Percentiles rank a stretch among this genome's conserved stretches.
These are phyloP conservation scores for Andrena camellia DNA, from an alignment of 2,888 invertebrate species.

Conservation along the genomic window DNA sequence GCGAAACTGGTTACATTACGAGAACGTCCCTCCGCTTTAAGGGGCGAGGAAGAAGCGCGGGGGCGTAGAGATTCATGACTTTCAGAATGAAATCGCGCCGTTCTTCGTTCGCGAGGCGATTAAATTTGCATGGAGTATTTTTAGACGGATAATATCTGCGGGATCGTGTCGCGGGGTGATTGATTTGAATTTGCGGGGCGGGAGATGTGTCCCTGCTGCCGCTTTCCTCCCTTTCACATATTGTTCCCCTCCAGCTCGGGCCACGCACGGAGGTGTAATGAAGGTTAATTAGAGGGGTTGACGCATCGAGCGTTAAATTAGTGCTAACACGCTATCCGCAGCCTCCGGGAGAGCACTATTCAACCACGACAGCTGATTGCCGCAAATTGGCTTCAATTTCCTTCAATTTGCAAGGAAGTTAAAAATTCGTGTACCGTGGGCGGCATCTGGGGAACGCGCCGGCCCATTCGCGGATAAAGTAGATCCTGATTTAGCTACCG, in stretches of 20 bases:
- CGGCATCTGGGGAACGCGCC: constrained; percentile 64
- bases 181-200: constrained; percentile 2
- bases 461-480: constrained; percentile 35
- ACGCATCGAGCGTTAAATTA: constrained; percentile 72
- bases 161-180: not conserved
- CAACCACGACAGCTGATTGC: constrained; percentile 71
- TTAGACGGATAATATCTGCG: not conserved
- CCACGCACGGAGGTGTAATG: constrained; percentile 64
- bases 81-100: not conserved
- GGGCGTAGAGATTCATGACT: constrained; percentile 12
- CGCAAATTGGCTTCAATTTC: constrained; percentile 79
- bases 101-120: not conserved
- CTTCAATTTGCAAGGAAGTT: constrained; percentile 69
- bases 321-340: constrained; percentile 60
- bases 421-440: constrained; percentile 55
- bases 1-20: not conserved
- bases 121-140: constrained; percentile 12
- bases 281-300: constrained; percentile 71
- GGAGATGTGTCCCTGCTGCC: not conserved
- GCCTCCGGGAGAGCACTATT: constrained; percentile 56
- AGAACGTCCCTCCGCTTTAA: not conserved
- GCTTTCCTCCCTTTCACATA: constrained; percentile 15
- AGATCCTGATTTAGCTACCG: constrained; percentile 10
- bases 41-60: not conserved
- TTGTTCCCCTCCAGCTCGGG: constrained; percentile 24